phyloP scores from a whole-genome alignment of 2,113 vertebrate species.

The Cyphomyrus discorhynchus region DNA sequence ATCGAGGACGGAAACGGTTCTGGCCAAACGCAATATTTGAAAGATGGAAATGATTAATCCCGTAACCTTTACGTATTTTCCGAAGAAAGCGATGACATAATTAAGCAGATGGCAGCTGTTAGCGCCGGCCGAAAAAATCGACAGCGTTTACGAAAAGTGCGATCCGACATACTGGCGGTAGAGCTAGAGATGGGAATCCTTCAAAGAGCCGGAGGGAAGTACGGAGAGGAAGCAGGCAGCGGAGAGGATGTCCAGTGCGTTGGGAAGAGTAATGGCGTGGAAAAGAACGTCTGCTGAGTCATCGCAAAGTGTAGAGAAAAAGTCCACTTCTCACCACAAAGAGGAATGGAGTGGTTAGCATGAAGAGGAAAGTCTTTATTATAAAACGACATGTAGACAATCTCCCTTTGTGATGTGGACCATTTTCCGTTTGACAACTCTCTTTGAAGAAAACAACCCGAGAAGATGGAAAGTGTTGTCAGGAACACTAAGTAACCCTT shows the following conservation, averaged over 20 bases:
- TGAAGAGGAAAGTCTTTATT: background rate
- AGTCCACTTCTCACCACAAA: background rate
- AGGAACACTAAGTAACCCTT: background rate
- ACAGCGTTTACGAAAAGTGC: background rate
- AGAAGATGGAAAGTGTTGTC: background rate
- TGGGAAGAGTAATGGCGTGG: background rate
- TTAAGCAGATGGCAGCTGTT: background rate
- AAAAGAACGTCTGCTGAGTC: background rate
- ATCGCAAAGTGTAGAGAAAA: background rate
- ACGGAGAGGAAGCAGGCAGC: background rate
- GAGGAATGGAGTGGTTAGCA: background rate
- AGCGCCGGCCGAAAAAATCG: background rate
- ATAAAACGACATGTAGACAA: background rate
- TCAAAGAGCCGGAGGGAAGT: background rate
- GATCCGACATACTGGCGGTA: background rate
- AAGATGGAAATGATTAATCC: background rate
- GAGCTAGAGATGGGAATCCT: background rate
- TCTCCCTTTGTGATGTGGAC: background rate
- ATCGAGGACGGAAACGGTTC: background rate
- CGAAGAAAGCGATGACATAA: slow-evolving; percentile 2
- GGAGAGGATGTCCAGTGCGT: background rate
- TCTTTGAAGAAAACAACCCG: background rate
- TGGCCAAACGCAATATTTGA: background rate
- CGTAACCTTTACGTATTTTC: background rate
- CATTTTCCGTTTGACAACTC: background rate